A percentile compares a stretch with the other conserved stretches of the same genome.
Evolutionary conservation across 2,888 invertebrate genomes (phyloP).

Genomic region (Drosophila anomalata): DNA sequence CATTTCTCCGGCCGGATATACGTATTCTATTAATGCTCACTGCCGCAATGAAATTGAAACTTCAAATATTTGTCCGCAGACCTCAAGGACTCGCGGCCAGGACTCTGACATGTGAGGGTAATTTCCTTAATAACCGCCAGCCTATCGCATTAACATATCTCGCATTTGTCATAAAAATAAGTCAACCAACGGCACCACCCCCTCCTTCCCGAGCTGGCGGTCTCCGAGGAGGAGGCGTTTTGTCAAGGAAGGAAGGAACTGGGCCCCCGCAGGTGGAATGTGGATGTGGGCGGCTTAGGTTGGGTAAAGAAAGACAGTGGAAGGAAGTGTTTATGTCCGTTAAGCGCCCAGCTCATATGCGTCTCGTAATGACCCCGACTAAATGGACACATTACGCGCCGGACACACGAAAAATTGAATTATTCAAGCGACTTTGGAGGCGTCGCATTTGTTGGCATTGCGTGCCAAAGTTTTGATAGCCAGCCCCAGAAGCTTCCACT

Average conservation of each 20-base stretch:
- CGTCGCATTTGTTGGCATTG: constrained; percentile 56
- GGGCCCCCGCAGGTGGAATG: constrained; percentile 1
- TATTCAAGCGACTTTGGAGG: constrained; percentile 68
- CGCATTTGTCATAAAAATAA: constrained; percentile 76
- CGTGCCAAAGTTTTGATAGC: constrained; percentile 44
- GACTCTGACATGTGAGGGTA: constrained; percentile 61
- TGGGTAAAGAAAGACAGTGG: background rate
- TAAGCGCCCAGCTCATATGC: constrained; percentile 55
- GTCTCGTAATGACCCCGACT: constrained; percentile 65
- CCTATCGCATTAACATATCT: constrained; percentile 78
- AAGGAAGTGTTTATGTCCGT: constrained; percentile 68
- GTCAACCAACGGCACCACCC: constrained; percentile 50
- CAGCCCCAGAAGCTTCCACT: background rate
- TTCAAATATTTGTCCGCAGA: constrained; percentile 70
- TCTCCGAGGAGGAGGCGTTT: constrained; percentile 59
- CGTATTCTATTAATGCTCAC: constrained; percentile 59
- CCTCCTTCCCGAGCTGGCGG: constrained; percentile 18
- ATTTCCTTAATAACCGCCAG: constrained; percentile 76
- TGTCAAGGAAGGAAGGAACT: constrained; percentile 78
- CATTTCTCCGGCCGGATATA: constrained; percentile 67
- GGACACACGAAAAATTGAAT: constrained; percentile 70
- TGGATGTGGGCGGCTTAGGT: background rate
- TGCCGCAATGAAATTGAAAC: constrained; percentile 68
- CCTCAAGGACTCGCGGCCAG: constrained; percentile 58
- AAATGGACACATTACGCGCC: constrained; percentile 74